Conservation (phyloP, 2,797 vertebrate species). For the Acrocephalus scirpaceus region DNA sequence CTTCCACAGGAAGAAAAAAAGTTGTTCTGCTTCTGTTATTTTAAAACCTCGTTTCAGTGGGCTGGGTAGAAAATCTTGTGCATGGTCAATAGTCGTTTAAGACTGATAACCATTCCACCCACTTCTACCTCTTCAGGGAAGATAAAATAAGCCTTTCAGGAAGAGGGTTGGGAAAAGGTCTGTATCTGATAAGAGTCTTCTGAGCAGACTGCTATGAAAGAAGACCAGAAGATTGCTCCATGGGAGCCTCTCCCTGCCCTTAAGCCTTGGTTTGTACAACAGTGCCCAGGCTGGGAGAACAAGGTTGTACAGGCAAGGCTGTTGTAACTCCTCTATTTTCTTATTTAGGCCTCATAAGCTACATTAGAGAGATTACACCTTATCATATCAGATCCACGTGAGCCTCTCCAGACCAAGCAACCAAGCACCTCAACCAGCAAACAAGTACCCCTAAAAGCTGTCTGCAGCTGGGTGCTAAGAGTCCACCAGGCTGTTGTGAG, state of each 20-base stretch:
- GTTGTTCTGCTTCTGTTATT: neutral
- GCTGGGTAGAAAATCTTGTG: neutral
- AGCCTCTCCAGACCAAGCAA: neutral
- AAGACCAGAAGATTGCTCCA: neutral
- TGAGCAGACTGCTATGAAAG: neutral
- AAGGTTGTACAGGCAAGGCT: neutral
- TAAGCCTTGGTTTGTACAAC: neutral
- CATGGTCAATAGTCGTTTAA: neutral
- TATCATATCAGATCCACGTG: neutral
- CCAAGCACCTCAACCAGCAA: neutral
- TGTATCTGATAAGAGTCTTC: neutral
- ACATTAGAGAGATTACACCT: neutral
- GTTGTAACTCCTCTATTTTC: neutral
- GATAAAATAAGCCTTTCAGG: neutral
- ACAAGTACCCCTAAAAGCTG: neutral
- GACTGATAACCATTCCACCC: neutral
- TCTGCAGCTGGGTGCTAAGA: neutral
- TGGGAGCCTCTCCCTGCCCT: neutral
- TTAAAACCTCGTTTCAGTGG: neutral
- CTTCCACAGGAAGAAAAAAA: neutral
- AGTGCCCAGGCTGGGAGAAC: neutral
- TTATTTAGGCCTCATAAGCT: neutral
- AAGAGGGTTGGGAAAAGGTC: neutral
- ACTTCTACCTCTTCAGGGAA: neutral
- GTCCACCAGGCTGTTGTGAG: neutral